phyloP scores from a whole-genome alignment of 2,797 vertebrate species.

The Anas flavirostris region DNA sequence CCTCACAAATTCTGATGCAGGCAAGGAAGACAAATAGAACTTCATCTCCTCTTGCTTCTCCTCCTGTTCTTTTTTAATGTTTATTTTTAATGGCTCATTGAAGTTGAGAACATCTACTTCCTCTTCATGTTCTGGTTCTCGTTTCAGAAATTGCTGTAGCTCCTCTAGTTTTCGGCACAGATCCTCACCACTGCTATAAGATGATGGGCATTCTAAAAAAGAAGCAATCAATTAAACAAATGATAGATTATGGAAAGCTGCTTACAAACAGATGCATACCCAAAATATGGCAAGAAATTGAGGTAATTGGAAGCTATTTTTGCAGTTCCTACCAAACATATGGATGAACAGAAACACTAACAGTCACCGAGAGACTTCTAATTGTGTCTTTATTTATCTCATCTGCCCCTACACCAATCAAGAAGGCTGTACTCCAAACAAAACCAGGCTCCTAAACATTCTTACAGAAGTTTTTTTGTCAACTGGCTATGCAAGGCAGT shows the following conservation, averaged over 20 bases:
- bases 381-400: background rate
- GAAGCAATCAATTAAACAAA: slow-evolving; percentile 16
- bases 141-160: slow-evolving; percentile 92
- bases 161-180: slow-evolving; percentile 91
- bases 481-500: background rate
- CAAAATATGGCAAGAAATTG: background rate
- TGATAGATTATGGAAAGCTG: slow-evolving; percentile 4
- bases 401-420: background rate
- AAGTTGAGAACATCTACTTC: slow-evolving; percentile 90
- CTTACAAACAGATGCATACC: slow-evolving; percentile 50
- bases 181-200: slow-evolving; percentile 86
- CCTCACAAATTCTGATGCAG: slow-evolving; percentile 88
- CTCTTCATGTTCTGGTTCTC: slow-evolving; percentile 89
- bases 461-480: background rate
- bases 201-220: slow-evolving; percentile 88
- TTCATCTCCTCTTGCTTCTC: slow-evolving; percentile 88
- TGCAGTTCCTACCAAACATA: background rate
- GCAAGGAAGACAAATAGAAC: slow-evolving; percentile 87
- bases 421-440: background rate
- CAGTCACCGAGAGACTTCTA: background rate
- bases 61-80: slow-evolving; percentile 93
- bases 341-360: background rate
- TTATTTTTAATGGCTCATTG: slow-evolving; percentile 82
- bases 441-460: background rate
- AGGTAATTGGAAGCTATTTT: slow-evolving; percentile 17